These are phyloP conservation scores for Galagoides demidoff DNA, from an alignment of 2,797 vertebrate genomes.

Conservation along the genomic window DNA sequence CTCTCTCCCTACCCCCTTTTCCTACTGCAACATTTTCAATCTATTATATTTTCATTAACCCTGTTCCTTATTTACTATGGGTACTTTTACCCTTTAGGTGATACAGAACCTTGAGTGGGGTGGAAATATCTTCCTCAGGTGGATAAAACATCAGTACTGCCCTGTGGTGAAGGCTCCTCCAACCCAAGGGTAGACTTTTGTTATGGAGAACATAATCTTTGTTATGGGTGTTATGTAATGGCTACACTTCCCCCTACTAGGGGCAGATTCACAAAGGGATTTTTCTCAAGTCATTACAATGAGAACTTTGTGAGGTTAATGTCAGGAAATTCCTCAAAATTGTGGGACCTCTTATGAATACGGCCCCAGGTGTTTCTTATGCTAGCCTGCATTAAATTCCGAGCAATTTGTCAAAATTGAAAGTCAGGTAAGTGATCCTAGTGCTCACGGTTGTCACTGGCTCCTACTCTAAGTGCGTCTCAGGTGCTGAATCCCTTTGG, in stretches of 20 bases:
- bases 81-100: background rate
- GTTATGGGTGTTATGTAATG: background rate
- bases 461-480: conserved; percentile 4
- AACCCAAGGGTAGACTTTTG: background rate
- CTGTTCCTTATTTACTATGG: background rate
- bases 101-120: background rate
- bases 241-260: background rate
- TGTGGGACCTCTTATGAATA: background rate
- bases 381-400: background rate
- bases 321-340: background rate
- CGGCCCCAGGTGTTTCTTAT: background rate
- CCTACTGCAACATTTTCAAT: background rate
- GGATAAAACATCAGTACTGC: background rate
- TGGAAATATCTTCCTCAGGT: background rate
- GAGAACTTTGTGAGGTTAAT: background rate
- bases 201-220: background rate
- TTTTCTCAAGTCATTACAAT: background rate
- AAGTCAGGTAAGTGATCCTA: background rate
- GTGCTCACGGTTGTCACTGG: background rate
- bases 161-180: background rate
- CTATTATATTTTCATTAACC: conserved; percentile 4
- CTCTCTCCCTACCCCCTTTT: background rate
- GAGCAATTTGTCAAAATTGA: background rate
- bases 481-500: background rate
- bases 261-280: background rate